Base-by-base conservation (phyloP, 2,888 invertebrate genomes). In the Tupiocoris notatus region DNA sequence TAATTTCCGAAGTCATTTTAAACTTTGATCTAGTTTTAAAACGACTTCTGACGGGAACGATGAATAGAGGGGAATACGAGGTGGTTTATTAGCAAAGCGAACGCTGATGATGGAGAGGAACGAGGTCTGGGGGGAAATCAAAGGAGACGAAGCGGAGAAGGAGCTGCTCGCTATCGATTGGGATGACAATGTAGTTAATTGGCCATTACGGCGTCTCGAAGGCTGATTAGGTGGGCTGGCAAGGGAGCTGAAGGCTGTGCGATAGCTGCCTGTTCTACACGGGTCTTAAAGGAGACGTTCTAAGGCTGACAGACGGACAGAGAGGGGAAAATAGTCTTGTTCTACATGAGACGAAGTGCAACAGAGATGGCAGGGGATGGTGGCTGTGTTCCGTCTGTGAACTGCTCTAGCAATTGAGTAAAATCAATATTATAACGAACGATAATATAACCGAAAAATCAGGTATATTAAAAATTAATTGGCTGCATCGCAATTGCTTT, bases 111-210 rank as follows among this genome's bases (percentile, higher is more conserved):
- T 2, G 59, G 59, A n/a, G 16, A n/a, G n/a, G 3, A 9, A 59
- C 18, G 12, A 39, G 39, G 39, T 39, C 39, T 39, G 39, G 62
- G 71, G 61, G 71, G 17, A 71, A 71, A 71, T 71, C 71, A 71
- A 71, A 71, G 71, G 25, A 39, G 39, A 39, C 39, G 62, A 61
- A 71, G 54, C 71, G 71, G 24, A 39, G 39, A 39, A 39, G 39
- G 39, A 61, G 71, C 61, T 71, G 71, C 71, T 22, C 25, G 56
- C 54, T 74, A 74, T 74, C 65, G 74, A 74, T 74, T 74, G 74
- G 74, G 74, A 64, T 74, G 74, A 74, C 74, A 74, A 64, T 74
- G 74, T 74, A 74, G 64, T 74, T 74, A 74, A 74, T 74, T 74
- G 74, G 74, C 74, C 74, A 74, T 74, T 74, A 74, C 74, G 64